Base-by-base conservation (phyloP, 2,888 invertebrate genomes). In the Conchocele bisecta region DNA sequence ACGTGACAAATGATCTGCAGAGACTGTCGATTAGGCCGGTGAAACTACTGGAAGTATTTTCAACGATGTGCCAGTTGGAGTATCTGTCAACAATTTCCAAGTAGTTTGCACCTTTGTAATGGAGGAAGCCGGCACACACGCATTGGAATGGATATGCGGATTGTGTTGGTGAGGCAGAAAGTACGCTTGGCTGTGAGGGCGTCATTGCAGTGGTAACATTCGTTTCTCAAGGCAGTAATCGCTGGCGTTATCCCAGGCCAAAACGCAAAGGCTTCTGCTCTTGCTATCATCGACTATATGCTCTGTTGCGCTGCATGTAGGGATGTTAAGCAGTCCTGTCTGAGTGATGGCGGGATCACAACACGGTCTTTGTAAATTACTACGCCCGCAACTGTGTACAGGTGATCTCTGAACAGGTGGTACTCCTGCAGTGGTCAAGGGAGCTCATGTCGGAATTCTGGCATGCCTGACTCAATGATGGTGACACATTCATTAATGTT, bases 291-390 rank as follows among this genome's bases (percentile, higher is more conserved):
- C 9, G 70, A 42, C 3, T 82, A 61, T 5, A 75, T 67, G 15
- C 83, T 83, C 64, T 83, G 83, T 46, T 83, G 84, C 15, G 82
- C 85, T n/a, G 84, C 66, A 42, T 85, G 81, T 1, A 84, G 66
- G 1, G 74, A 50, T 1, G 4, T 31, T 2, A 84, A 53, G 0
- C 81, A 48, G 7, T 69, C 64, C 1, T 42, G n/a, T n/a, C 80
- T 42, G 13, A 83, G 81, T 2, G 70, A 56, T 9, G 74, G 73
- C 1, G 81, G 84, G 3, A 83, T 79, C 1, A 84, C 71, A 24
- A 84, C 26, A 11, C 79, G 59, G 42, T 82, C 79, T 17, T 75
- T 79, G 56, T 76, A 75, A 5, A 65, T 56, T 20, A 65, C 35
- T 6, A 20, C 11, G 11, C 9, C 11, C 20, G 11, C 17, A 11